Conservation (phyloP, 2,797 vertebrate species). For the Phrynocephalus forsythii region DNA sequence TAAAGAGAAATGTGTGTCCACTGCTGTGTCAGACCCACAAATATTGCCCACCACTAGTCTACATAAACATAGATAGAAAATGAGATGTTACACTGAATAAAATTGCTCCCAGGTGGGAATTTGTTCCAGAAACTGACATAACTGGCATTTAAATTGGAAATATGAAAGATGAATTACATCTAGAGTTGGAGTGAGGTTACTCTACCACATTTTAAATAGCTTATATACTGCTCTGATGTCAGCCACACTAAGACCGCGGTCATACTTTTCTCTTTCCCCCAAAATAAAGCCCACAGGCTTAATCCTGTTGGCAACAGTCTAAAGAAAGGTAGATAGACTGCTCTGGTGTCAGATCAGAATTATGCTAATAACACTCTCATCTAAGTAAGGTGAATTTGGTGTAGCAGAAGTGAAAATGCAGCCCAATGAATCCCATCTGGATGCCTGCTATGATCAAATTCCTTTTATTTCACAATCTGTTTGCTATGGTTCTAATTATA, state of each 20-base stretch:
- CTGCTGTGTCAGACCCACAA: too few relatives aligned
- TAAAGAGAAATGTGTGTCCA: neutral
- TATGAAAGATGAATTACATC: neutral
- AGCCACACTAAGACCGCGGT: too few relatives aligned
- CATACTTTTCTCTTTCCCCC: too few relatives aligned
- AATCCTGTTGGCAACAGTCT: neutral
- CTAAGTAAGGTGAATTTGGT: slow-evolving; percentile 24
- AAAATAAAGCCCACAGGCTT: neutral
- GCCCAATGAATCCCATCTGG: slow-evolving; percentile 31
- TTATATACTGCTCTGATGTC: neutral
- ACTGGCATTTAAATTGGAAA: neutral
- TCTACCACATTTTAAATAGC: neutral
- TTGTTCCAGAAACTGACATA: neutral
- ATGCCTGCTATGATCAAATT: slow-evolving; percentile 20
- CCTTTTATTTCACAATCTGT: slow-evolving; percentile 45
- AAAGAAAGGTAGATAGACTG: neutral
- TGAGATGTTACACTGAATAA: neutral
- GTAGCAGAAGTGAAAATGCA: slow-evolving; percentile 28
- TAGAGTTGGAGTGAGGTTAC: neutral
- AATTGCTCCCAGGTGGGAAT: neutral
- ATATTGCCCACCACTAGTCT: neutral
- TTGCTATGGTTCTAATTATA: slow-evolving; percentile 31
- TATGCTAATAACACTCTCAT: slow-evolving; percentile 29
- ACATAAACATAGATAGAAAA: neutral
- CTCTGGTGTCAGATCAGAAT: slow-evolving; percentile 11